Conservation (phyloP, 1,140 invertebrate species). For the Pemphigus obesinymphae region DNA sequence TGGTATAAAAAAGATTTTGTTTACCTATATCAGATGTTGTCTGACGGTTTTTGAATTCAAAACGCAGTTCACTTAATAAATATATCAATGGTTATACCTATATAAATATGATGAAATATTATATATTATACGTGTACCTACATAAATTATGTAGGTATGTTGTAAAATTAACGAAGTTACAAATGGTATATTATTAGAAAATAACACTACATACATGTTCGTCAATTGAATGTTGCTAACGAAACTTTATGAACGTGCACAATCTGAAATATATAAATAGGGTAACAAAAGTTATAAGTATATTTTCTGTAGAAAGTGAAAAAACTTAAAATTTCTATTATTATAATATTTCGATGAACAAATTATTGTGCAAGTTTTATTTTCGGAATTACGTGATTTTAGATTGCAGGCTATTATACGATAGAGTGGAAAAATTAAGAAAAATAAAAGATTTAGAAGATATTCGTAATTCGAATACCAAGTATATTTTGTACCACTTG, state of each 20-base stretch:
- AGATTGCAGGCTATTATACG: not conserved
- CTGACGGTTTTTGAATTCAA: too few relatives aligned
- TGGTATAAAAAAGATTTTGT: too few relatives aligned
- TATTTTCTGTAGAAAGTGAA: not conserved
- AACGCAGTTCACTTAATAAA: too few relatives aligned
- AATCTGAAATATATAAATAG: not conserved
- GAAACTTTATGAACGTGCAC: not conserved
- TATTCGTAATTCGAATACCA: not conserved
- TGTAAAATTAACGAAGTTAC: too few relatives aligned
- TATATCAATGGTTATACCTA: not conserved
- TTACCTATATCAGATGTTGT: too few relatives aligned
- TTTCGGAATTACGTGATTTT: conserved; percentile 12
- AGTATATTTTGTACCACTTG: not conserved
- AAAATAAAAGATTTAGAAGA: not conserved
- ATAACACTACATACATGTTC: not conserved
- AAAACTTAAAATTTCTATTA: not conserved
- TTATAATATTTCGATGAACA: not conserved
- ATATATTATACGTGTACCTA: not conserved
- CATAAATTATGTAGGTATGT: not conserved
- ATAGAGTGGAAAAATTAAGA: not conserved
- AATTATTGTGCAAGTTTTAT: not conserved
- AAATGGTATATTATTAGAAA: too few relatives aligned
- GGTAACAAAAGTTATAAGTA: not conserved
- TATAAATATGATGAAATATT: too few relatives aligned
- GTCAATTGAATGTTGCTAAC: not conserved